Percentiles rank a stretch among this genome's conserved stretches.
phyloP scores from a whole-genome alignment of 2,888 invertebrate genomes.

The Chloromyia formosa region DNA sequence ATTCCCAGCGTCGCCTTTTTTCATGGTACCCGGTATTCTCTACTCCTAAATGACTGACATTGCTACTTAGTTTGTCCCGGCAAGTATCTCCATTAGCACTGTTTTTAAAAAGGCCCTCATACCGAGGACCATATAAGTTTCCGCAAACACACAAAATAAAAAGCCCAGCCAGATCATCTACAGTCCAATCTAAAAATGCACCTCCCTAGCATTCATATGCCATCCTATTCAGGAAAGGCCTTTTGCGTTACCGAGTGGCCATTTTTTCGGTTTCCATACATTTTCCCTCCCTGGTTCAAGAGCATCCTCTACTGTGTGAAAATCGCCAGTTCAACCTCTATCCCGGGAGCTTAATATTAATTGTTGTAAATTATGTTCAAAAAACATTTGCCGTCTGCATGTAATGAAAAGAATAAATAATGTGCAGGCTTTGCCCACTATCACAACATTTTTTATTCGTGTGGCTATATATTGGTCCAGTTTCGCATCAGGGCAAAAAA shows the following conservation, averaged over 20 bases:
- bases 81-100: slow-evolving; percentile 29
- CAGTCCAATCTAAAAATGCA: not conserved
- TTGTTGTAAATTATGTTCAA: slow-evolving; percentile 41
- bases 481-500: slow-evolving; percentile 12
- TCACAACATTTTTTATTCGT: not conserved
- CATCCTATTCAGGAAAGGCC: not conserved
- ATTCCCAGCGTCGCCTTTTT: too few relatives aligned
- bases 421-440: slow-evolving; percentile 24
- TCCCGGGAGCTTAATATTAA: slow-evolving; percentile 29
- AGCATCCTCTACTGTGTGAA: not conserved
- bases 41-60: not conserved
- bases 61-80: slow-evolving; percentile 9
- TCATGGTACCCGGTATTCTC: too few relatives aligned
- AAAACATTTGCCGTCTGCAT: slow-evolving; percentile 40
- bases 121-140: slow-evolving; percentile 12
- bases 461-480: not conserved
- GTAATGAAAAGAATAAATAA: slow-evolving; percentile 43
- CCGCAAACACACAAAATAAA: not conserved
- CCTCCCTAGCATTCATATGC: not conserved
- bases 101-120: slow-evolving; percentile 17
- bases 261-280: slow-evolving; percentile 7
- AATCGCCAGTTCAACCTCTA: not conserved
- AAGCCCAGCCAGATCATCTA: too few relatives aligned
- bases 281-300: not conserved
- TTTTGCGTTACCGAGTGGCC: not conserved